phyloP scores from a whole-genome alignment of 2,113 vertebrate genomes.

The Semicossyphus pulcher region DNA sequence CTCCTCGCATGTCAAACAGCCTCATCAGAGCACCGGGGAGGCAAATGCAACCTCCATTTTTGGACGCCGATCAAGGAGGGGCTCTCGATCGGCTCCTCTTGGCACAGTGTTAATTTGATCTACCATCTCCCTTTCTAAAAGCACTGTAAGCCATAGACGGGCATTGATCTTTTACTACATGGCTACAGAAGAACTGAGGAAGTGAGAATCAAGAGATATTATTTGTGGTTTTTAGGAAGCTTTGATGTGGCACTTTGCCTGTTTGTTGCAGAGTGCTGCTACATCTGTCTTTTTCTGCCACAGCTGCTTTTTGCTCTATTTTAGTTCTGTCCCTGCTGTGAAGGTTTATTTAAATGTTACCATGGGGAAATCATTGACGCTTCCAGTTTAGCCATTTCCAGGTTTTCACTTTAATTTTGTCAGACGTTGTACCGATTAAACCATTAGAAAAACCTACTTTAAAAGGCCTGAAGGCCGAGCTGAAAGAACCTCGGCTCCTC shows the following conservation, averaged over 20 bases:
- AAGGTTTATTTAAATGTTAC: slow-evolving; percentile 2
- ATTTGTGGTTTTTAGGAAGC: slow-evolving; percentile 39
- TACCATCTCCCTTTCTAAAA: slow-evolving; percentile 34
- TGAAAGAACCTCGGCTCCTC: neutral
- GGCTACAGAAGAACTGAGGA: slow-evolving; percentile 4
- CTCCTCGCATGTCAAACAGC: slow-evolving; percentile 67
- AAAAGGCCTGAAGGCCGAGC: neutral
- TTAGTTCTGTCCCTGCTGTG: slow-evolving; percentile 1
- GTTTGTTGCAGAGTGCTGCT: slow-evolving; percentile 16
- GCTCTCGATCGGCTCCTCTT: slow-evolving; percentile 37
- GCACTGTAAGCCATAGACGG: slow-evolving; percentile 21
- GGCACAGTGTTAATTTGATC: slow-evolving; percentile 52
- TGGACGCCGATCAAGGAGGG: slow-evolving; percentile 65
- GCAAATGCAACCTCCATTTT: slow-evolving; percentile 44
- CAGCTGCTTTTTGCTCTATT: slow-evolving; percentile 26
- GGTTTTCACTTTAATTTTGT: neutral
- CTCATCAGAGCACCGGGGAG: slow-evolving; percentile 43
- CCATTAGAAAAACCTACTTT: neutral
- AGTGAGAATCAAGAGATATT: slow-evolving; percentile 32
- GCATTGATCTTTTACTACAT: slow-evolving; percentile 45
- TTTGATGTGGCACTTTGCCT: slow-evolving; percentile 25
- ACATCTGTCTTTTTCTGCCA: slow-evolving; percentile 38
- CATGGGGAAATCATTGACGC: neutral
- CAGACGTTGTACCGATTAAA: too few species aligned
- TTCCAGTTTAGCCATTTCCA: slow-evolving; percentile 3